Base-by-base conservation (phyloP, 2,888 invertebrate genomes). In the Chaetogeoica ovagalla region DNA sequence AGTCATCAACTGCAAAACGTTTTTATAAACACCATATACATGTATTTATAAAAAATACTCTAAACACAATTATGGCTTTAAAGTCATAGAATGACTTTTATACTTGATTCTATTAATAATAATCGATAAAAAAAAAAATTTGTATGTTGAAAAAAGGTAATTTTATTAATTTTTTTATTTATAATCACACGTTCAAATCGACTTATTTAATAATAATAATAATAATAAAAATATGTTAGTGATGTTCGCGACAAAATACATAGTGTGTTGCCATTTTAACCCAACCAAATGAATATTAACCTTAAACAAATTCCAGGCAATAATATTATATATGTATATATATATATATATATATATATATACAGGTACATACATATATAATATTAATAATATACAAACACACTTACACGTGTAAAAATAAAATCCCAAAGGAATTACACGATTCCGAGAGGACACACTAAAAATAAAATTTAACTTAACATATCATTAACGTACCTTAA, bases 221-320 rank as follows among this genome's bases (percentile, higher is more conserved):
- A 30, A 30, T 30, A 30, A 30, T 77, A 70, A 62, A 37, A 77
- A 48, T 77, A 77, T 71, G 71, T 79, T 79, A 71, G 71, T 79
- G 79, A 79, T 79, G 79, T 65, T 79, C 63, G 57, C 21, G 62
- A 70, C 37, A 69, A 68, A 79, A 79, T 55, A 62, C 48, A 21
- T 69, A 71, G 63, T 71, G 63, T 21, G 55, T 55, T 79, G 55
- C 30, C 79, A 30, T 71, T 57, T 62, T 79, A 57, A 55, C 62
- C 79, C 71, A 79, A 79, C 70, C 70, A 37, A 79, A 63, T 79
- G 71, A 63, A 71, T 66, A 74, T 79, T 63, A 79, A 79, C 43
- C 39, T 23, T 70, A 69, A 62, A 79, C 77, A 65, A 65, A 74
- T 55, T 57, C 5, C 43, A 59, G 75, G 59, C 57, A 75, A 75